phyloP scores from a whole-genome alignment of 1,140 invertebrate genomes.

The Pseudomyrmex flavicornis region DNA sequence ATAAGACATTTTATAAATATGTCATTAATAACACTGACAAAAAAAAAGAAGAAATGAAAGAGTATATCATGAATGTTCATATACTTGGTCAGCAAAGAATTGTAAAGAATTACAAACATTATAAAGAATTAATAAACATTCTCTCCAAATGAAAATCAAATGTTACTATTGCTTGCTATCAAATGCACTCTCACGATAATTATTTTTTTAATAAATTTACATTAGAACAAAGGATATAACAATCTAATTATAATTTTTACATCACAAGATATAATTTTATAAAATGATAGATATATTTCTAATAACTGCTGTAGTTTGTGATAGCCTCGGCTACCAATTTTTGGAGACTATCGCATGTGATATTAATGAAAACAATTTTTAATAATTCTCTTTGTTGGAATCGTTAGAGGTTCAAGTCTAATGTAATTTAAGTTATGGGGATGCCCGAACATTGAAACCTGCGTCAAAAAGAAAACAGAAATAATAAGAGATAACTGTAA shows the following conservation, averaged over 20 bases:
- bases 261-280: conserved; percentile 17
- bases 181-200: conserved; percentile 52
- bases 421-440: conserved; percentile 10
- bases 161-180: conserved; percentile 61
- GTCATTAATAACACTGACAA: background rate
- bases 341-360: conserved; percentile 29
- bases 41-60: background rate
- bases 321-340: conserved; percentile 6
- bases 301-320: conserved; percentile 3
- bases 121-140: conserved; percentile 17
- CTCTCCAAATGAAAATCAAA: conserved; percentile 63
- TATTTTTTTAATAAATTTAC: conserved; percentile 21
- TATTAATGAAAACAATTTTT: conserved; percentile 11
- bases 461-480: background rate
- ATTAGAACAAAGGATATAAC: conserved; percentile 30
- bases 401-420: conserved; percentile 2
- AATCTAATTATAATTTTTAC: conserved; percentile 31
- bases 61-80: background rate
- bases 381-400: conserved; percentile 17
- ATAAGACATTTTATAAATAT: background rate
- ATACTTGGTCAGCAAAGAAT: background rate
- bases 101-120: background rate
- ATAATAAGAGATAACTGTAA: background rate
- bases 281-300: background rate
- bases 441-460: conserved; percentile 21